Evolutionary conservation across 2,888 invertebrate species (phyloP).

Genomic region (Apamea epomidion): DNA sequence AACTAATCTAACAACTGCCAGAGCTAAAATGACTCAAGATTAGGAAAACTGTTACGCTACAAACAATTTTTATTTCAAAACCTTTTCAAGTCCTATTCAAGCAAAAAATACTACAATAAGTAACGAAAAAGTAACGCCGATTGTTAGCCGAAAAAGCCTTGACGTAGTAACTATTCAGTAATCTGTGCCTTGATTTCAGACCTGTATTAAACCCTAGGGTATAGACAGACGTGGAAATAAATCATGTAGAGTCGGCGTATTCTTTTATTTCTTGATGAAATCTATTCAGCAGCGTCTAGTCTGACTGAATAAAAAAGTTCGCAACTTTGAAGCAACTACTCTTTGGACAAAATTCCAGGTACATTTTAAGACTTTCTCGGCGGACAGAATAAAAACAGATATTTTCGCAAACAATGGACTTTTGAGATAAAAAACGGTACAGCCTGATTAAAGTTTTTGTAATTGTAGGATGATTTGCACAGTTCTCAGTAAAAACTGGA

Average conservation of each 20-base stretch:
- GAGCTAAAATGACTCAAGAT: conserved; percentile 40
- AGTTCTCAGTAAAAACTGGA: conserved; percentile 38
- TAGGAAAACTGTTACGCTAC: conserved; percentile 43
- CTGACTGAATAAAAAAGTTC: not conserved
- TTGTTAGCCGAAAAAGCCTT: conserved; percentile 44
- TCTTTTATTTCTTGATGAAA: conserved; percentile 18
- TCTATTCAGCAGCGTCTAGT: conserved; percentile 12
- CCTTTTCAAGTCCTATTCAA: conserved; percentile 23
- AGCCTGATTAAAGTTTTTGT: conserved; percentile 30
- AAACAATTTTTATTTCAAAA: conserved; percentile 29
- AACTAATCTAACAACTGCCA: conserved; percentile 45
- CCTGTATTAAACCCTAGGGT: conserved; percentile 15
- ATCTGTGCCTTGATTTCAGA: conserved; percentile 28
- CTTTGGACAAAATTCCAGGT: conserved; percentile 14
- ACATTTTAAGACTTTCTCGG: conserved; percentile 16
- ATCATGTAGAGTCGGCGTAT: conserved; percentile 9
- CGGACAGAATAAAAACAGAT: conserved; percentile 19
- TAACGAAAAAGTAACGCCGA: conserved; percentile 35
- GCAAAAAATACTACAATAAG: conserved; percentile 29
- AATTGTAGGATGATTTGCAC: conserved; percentile 30
- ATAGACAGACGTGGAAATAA: conserved; percentile 26
- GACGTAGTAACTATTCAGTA: too few relatives aligned
- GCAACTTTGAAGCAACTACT: not conserved
- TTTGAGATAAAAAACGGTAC: conserved; percentile 39
- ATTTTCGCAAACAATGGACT: conserved; percentile 48